These are phyloP conservation scores for Pelagia noctiluca DNA, from an alignment of 30 jellyfish, hydroid and myxozoan species.

Conservation along the genomic window DNA sequence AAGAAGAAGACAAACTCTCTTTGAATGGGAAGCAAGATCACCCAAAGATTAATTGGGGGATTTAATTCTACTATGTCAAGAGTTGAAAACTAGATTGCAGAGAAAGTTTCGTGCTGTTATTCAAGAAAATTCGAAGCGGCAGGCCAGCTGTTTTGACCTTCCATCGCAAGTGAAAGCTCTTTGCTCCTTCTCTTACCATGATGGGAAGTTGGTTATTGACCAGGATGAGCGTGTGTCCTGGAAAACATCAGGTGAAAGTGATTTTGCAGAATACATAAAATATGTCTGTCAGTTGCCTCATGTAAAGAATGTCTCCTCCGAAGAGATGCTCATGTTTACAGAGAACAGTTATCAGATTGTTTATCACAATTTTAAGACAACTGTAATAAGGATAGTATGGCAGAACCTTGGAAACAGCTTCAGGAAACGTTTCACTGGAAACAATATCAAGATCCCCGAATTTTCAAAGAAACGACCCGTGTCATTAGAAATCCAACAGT, in stretches of 20 bases:
- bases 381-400: conserved; percentile 12
- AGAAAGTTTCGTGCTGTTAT: conserved; percentile 13
- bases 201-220: conserved; percentile 23
- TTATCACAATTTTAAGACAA: conserved; percentile 14
- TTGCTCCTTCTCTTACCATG: conserved; percentile 27
- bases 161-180: conserved; percentile 15
- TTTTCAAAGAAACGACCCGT: conserved; percentile 7
- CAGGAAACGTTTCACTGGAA: conserved; percentile 15
- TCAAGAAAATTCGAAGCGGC: conserved; percentile 5
- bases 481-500: conserved; percentile 18
- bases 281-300: conserved; percentile 24
- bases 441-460: conserved; percentile 18
- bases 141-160: conserved; percentile 26
- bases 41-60: conserved; percentile 23
- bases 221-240: conserved; percentile 25
- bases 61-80: conserved; percentile 12
- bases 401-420: conserved; percentile 24
- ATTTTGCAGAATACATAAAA: conserved; percentile 11
- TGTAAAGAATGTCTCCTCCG: conserved; percentile 27
- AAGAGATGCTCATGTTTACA: conserved; percentile 24
- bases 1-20: conserved; percentile 2
- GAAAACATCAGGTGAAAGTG: conserved; percentile 14
- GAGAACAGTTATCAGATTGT: conserved; percentile 20
- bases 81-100: conserved; percentile 10
- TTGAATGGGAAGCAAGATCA: conserved; percentile 25